Evolutionary conservation across 2,888 invertebrate species (phyloP).

Genomic region (Zonitis immaculata): DNA sequence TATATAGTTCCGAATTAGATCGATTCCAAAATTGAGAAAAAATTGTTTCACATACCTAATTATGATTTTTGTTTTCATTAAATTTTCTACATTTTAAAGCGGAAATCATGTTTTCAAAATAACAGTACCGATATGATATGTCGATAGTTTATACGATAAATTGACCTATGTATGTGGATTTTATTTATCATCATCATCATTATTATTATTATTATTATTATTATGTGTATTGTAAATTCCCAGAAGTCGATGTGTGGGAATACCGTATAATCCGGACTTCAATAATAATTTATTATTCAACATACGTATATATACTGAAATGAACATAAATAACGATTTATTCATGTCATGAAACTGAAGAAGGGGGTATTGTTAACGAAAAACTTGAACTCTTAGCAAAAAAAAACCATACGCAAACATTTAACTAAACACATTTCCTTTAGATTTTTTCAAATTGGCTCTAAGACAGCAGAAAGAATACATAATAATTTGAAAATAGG

Average conservation of each 20-base stretch:
- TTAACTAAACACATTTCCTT: no score
- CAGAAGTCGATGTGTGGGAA: slow-evolving; percentile 35
- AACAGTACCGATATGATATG: neutral
- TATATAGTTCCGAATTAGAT: neutral
- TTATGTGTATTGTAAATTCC: slow-evolving; percentile 15
- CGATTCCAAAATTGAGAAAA: neutral
- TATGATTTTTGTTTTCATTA: no score
- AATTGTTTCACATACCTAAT: no score
- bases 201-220: neutral
- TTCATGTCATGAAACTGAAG: slow-evolving; percentile 25
- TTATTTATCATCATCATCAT: neutral
- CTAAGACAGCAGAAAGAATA: no score
- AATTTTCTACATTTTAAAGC: neutral
- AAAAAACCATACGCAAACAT: no score
- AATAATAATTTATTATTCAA: slow-evolving; percentile 26
- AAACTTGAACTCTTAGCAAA: neutral
- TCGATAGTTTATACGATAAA: neutral
- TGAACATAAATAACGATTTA: slow-evolving; percentile 26
- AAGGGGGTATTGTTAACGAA: neutral
- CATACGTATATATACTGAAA: slow-evolving; percentile 24
- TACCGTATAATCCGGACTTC: slow-evolving; percentile 26
- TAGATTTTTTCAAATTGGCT: no score
- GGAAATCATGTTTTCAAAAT: neutral
- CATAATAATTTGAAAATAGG: no score
- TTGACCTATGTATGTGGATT: neutral